These are phyloP conservation scores for Tridacna crocea DNA, from an alignment of 2,888 invertebrate genomes.

Conservation along the genomic window DNA sequence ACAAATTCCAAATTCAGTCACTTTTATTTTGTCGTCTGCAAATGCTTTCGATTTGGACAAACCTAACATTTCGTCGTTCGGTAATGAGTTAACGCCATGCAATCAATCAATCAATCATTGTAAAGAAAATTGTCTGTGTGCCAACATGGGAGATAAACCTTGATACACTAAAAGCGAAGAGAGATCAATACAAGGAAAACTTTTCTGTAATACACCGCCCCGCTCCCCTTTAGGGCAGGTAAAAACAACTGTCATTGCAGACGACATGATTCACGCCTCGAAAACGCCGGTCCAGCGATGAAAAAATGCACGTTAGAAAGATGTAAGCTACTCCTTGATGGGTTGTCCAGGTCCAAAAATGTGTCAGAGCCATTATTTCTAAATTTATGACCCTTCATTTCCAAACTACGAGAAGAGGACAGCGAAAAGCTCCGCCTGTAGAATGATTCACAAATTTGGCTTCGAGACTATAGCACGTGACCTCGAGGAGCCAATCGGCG, in stretches of 20 bases:
- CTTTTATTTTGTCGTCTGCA: too few species aligned
- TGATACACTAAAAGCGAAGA: background rate
- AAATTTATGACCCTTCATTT: slow-evolving; percentile 53
- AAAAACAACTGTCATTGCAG: slow-evolving; percentile 22
- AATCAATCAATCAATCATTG: too few species aligned
- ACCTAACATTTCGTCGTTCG: background rate
- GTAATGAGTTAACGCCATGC: too few species aligned
- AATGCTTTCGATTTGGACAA: background rate
- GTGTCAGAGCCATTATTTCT: slow-evolving; percentile 51
- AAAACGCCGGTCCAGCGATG: slow-evolving; percentile 7
- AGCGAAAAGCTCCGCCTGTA: slow-evolving; percentile 53
- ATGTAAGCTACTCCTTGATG: slow-evolving; percentile 10
- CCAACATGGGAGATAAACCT: slow-evolving; percentile 28
- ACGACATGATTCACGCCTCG: slow-evolving; percentile 25
- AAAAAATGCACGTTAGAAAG: slow-evolving; percentile 22
- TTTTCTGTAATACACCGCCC: background rate
- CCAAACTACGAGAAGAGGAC: slow-evolving; percentile 27
- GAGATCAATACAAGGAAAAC: slow-evolving; percentile 18
- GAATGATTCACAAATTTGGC: slow-evolving; percentile 48
- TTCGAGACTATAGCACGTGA: slow-evolving; percentile 53
- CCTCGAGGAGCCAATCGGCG: slow-evolving; percentile 49
- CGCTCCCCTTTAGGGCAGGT: background rate
- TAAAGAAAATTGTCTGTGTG: background rate
- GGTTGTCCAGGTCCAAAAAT: slow-evolving; percentile 31
- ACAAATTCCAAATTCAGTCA: background rate